Base-by-base conservation (phyloP, 2,888 invertebrate species). In the Sclerodermus sp. region DNA sequence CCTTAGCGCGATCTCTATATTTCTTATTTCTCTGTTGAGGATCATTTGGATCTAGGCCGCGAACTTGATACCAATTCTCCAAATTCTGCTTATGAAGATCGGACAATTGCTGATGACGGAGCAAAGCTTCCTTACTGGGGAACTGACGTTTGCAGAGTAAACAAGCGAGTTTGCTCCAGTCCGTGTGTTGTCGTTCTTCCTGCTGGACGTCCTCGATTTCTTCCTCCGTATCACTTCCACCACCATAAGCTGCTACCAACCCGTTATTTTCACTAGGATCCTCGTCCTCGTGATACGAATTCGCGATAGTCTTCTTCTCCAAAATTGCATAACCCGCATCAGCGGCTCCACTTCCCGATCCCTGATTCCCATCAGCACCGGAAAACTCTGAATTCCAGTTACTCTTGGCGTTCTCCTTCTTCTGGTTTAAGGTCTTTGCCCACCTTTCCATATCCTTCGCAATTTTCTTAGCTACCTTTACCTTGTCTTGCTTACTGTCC, bases 401-500 rank as follows among this genome's bases (percentile, higher is more conserved):
- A 51, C 68, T 76, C 52, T 81, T 77, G 18, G 82, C 77, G 57
- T 79, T 78, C 55, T 94, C 93, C 76, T 97, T 97, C 80, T 95
- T 95, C 76, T 97, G 96, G 76, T 98, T 98, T 58, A 97, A 81
- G 10, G 93, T 93, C 68, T 97, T 93, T 0, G 98, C 99, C 99
- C 99, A 99, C 51, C 89, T 85, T 71, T 89, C 90, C 92, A 92
- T 92, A 66, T 92, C 91, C 78, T 97, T 97, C 0, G 96, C 96
- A 63, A 97, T 96, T 78, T 96, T 95, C 76, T 97, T 96, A 4
- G 97, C 97, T 10, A 95, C 94, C 80, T 96, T 96, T 0, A 95
- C 96, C 81, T 96, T 96, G 67, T 96, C 96, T 53, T 91, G 91
- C 66, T 92, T 92, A 40, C 84, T 87, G 63, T 85, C 87, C 67